phyloP scores from a whole-genome alignment of 2,797 vertebrate species.

The Arrhamphus sclerolepis region DNA sequence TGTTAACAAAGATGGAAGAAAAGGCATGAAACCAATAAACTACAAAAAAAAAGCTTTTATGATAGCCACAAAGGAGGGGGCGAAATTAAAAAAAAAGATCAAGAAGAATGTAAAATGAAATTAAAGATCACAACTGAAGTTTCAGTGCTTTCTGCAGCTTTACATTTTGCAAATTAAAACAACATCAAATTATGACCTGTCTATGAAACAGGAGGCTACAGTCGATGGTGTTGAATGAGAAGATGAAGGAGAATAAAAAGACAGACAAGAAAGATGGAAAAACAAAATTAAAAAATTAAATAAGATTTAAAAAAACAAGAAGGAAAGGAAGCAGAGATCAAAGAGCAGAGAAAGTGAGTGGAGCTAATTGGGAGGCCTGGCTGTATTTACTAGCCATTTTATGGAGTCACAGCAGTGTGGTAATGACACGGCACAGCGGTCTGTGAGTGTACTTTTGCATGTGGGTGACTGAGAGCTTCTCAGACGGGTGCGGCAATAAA shows the following conservation, averaged over 20 bases:
- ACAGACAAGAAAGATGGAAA: constrained; percentile 6
- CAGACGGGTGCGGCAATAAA: constrained; percentile 52
- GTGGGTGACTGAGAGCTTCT: constrained; percentile 31
- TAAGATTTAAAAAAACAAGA: constrained; percentile 13
- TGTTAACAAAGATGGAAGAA: background rate
- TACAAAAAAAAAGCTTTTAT: too few relatives aligned
- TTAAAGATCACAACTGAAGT: too few relatives aligned
- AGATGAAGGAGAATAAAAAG: background rate
- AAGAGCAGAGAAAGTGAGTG: constrained; percentile 67
- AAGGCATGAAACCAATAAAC: background rate
- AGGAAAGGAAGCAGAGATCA: constrained; percentile 31
- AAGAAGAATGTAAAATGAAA: too few relatives aligned
- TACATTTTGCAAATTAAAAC: too few relatives aligned
- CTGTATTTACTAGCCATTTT: constrained; percentile 76
- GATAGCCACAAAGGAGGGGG: background rate
- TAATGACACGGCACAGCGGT: constrained; percentile 58
- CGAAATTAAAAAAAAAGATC: too few relatives aligned
- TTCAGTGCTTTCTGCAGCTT: too few relatives aligned
- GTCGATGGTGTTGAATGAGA: background rate
- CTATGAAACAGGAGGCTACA: background rate
- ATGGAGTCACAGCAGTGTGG: constrained; percentile 71
- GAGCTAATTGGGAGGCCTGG: constrained; percentile 73
- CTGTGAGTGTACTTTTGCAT: constrained; percentile 42
- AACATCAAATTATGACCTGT: too few relatives aligned
- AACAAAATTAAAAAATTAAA: constrained; percentile 5